Percentiles rank a stretch among this genome's conserved stretches.
Conservation (phyloP, 2,797 vertebrate species). For the Melanotaenia nigrans region DNA sequence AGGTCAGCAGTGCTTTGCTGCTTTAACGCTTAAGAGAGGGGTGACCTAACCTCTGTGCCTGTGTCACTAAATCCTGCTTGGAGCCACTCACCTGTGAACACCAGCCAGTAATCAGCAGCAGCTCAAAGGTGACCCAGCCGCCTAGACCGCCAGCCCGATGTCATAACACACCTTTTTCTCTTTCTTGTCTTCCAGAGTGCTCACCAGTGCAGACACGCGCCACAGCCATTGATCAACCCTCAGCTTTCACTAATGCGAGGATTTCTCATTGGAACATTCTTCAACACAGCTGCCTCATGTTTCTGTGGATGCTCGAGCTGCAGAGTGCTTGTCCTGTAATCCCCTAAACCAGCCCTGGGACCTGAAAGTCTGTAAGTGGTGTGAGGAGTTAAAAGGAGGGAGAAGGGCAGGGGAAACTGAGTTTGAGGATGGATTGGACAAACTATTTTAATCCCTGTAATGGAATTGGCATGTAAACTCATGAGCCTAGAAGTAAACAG, state of each 20-base stretch:
- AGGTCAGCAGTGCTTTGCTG: conserved; percentile 52
- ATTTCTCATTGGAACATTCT: conserved; percentile 72
- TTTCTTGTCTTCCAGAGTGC: conserved; percentile 58
- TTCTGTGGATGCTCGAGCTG: conserved; percentile 58
- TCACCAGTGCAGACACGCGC: conserved; percentile 78
- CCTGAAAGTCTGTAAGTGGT: conserved; percentile 77
- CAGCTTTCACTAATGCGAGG: conserved; percentile 65
- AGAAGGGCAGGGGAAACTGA: conserved; percentile 63
- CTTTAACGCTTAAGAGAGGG: conserved; percentile 41
- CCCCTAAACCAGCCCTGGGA: conserved; percentile 63
- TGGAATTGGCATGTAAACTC: conserved; percentile 85
- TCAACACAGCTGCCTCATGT: conserved; percentile 57
- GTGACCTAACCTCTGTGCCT: conserved; percentile 55
- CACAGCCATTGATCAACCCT: conserved; percentile 76
- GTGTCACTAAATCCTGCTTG: conserved; percentile 76
- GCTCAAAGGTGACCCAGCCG: conserved; percentile 73
- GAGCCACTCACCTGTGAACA: conserved; percentile 79
- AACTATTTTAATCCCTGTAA: conserved; percentile 86
- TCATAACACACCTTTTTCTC: conserved; percentile 76
- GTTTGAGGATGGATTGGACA: conserved; percentile 75
- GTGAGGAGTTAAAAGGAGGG: conserved; percentile 63
- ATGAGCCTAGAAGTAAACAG: conserved; percentile 80
- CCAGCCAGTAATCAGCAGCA: conserved; percentile 69
- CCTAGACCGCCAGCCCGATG: conserved; percentile 65
- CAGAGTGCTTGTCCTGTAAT: conserved; percentile 67